Percentiles rank a stretch among this genome's conserved stretches.
Evolutionary conservation across 2,888 invertebrate genomes (phyloP).

Genomic region (Eledona agricola): DNA sequence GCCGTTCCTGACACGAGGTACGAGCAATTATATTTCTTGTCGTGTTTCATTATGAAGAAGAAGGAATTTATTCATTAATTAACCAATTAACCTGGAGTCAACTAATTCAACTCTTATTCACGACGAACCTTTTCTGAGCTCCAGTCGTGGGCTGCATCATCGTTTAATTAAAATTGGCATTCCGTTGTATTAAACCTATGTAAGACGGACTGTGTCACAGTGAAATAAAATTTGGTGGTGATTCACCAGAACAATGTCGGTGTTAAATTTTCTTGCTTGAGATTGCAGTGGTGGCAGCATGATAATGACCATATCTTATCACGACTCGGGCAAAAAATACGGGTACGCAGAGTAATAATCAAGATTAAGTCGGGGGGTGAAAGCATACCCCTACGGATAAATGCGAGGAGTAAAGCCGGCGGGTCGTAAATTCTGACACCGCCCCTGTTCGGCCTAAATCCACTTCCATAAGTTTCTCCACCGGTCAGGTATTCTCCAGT

Average conservation of each 20-base stretch:
- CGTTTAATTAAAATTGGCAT: no score
- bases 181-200: no score
- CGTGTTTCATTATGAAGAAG: no score
- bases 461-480: slow-evolving; percentile 53
- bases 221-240: no score
- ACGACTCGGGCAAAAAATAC: slow-evolving; percentile 48
- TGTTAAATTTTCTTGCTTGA: slow-evolving; percentile 40
- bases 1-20: no score
- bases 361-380: slow-evolving; percentile 57
- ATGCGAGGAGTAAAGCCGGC: slow-evolving; percentile 57
- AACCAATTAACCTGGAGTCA: no score
- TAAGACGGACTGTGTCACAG: no score
- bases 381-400: slow-evolving; percentile 54
- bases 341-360: slow-evolving; percentile 56
- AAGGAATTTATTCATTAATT: no score
- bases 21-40: no score
- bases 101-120: no score
- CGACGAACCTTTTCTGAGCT: no score
- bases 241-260: slow-evolving; percentile 34
- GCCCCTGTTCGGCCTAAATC: slow-evolving; percentile 51
- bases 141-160: no score
- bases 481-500: slow-evolving; percentile 43
- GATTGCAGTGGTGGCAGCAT: slow-evolving; percentile 44
- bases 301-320: slow-evolving; percentile 50
- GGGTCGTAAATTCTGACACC: slow-evolving; percentile 58